Conservation (phyloP, 2,888 invertebrate genomes). For the Chromoteleia sp. region DNA sequence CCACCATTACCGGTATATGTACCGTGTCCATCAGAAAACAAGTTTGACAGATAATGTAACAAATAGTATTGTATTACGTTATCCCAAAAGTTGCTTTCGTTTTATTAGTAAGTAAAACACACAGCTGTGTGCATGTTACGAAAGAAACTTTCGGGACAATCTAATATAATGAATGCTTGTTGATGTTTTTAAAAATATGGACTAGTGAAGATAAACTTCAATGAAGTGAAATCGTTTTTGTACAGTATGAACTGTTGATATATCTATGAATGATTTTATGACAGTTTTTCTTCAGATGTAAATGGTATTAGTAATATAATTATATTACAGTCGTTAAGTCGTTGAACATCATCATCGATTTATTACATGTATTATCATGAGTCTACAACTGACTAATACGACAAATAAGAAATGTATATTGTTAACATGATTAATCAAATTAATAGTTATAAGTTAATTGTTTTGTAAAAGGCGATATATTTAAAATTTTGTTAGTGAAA, state of each 20-base stretch:
- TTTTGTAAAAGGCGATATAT: slow-evolving; percentile 7
- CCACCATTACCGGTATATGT: slow-evolving; percentile 81
- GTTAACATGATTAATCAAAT: slow-evolving; percentile 46
- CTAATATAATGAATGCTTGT: slow-evolving; percentile 73
- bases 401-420: slow-evolving; percentile 32
- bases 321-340: slow-evolving; percentile 15
- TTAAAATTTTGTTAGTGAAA: too few relatives aligned
- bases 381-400: slow-evolving; percentile 36
- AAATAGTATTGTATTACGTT: too few relatives aligned
- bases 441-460: slow-evolving; percentile 2
- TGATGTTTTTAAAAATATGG: slow-evolving; percentile 14
- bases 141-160: too few relatives aligned
- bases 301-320: slow-evolving; percentile 24
- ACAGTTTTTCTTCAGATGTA: slow-evolving; percentile 7
- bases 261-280: slow-evolving; percentile 35
- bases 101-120: too few relatives aligned
- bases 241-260: slow-evolving; percentile 51
- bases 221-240: slow-evolving; percentile 37
- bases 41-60: slow-evolving; percentile 82
- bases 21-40: slow-evolving; percentile 79
- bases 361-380: slow-evolving; percentile 44
- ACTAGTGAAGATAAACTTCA: slow-evolving; percentile 24
- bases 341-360: slow-evolving; percentile 34
- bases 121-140: too few relatives aligned
- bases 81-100: too few relatives aligned